Base-by-base conservation (phyloP, 2,888 invertebrate genomes). In the Noctua pronuba region DNA sequence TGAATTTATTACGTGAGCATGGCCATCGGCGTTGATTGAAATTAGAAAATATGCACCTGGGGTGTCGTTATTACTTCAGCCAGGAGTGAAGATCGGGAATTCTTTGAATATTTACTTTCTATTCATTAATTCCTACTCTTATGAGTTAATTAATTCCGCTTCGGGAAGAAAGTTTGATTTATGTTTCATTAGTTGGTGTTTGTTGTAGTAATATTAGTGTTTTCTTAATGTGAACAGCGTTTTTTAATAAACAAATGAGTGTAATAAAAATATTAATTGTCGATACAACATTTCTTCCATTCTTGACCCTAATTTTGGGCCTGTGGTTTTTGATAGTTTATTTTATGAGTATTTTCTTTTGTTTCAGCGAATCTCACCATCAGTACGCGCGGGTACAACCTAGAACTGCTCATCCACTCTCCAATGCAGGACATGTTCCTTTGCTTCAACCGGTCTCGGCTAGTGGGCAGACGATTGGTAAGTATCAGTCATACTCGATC, bases 371-470 rank as follows among this genome's bases (percentile, higher is more conserved):
- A 97, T 95, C 97, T 98, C 95, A 97, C 97, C 93, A 97, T 97
- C 94, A 97, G 97, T 93, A 97, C 97, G 86, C 97, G 97, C 91
- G 97, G 97, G 92, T 96, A 97, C 94, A 95, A 93, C 91, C 95
- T 97, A 92, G 97, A 97, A 91, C 95, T 97, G 91, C 97, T 97
- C 92, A 97, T 98, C 94, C 97, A 97, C 96, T 98, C 98, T 92
- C 98, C 98, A 94, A 97, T 97, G 93, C 97, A 97, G 91, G 97
- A 97, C 94, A 97, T 97, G 97, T 98, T 97, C 96, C 97, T 98
- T 92, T 98, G 98, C 97, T 98, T 98, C 97, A 98, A 97, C 94
- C 97, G 97, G 89, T 98, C 98, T 96, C 97, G 97, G 94, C 97
- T 98, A 92, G 97, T 98, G 90, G 98, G 98, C 96, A 97, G 97